Base-by-base conservation (phyloP, 2,888 invertebrate genomes). In the Lepidochrysops patricia region DNA sequence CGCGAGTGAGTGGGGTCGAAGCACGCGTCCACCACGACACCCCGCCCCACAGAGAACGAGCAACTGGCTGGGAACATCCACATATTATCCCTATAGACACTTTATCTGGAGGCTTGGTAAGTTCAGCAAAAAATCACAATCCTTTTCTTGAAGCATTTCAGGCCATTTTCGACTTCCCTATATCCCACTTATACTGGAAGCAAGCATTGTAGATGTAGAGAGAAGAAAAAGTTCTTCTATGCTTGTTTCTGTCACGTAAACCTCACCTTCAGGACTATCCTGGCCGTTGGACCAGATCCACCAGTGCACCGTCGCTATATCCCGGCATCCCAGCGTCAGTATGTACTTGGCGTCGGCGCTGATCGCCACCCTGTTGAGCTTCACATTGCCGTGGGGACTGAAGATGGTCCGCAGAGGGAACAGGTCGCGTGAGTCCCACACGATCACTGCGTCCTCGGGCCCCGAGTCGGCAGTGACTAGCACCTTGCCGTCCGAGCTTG, bases 231-330 rank as follows among this genome's bases (percentile, higher is more conserved):
- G n/a, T n/a, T n/a, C n/a, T n/a, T n/a, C n/a, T n/a, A n/a, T n/a
- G n/a, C n/a, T n/a, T n/a, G n/a, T n/a, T 43, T 19, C 9, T 19
- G 9, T 7, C 7, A 19, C 37, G 9, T 29, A 29, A 7, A n/a
- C n/a, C 43, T 70, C 76, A 92, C 92, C 92, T 72, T 92, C 86
- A 3, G 92, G 90, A 52, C 72, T 67, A 9, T 90, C 82, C 6
- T 68, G 68, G 2, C 91, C 91, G 26, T 73, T 80, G 32, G 91
- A 90, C 93, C 93, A 93, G 50, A 91, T 77, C 93, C 93, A 93
- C 77, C 93, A 90, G 64, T 90, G 79, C 0, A 93, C 65, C 0
- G 72, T 70, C 23, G 90, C 87, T 58, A 75, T 75, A 0, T 80
- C 77, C 52, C 81, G 82, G 63, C 89, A 89, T 2, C 88, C 91